Percentiles rank a stretch among this genome's conserved stretches.
Evolutionary conservation across 2,797 vertebrate species (phyloP).

Genomic region (Cyclopterus lumpus): DNA sequence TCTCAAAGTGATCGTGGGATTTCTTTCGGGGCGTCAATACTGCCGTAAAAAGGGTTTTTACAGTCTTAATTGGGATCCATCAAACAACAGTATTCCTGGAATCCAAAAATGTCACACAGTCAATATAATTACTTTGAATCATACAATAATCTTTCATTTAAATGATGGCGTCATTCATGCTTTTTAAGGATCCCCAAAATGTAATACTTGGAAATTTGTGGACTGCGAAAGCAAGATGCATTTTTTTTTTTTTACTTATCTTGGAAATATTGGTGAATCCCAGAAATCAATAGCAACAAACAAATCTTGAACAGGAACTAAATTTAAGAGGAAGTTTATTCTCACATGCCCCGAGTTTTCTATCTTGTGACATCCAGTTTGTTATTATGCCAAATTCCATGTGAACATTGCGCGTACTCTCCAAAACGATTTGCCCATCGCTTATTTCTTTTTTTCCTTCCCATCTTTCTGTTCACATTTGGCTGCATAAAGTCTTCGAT

Average conservation of each 20-base stretch:
- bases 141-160: not conserved
- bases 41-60: no score
- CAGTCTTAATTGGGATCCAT: not conserved
- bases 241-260: not conserved
- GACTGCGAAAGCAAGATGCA: not conserved
- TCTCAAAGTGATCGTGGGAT: no score
- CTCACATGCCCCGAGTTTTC: not conserved
- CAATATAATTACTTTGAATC: not conserved
- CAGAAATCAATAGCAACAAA: not conserved
- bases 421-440: not conserved
- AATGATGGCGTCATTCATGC: no score
- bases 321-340: not conserved
- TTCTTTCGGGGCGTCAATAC: not conserved
- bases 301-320: not conserved
- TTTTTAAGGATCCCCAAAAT: no score
- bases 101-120: not conserved
- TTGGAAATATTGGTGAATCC: not conserved
- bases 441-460: slow-evolving; percentile 2
- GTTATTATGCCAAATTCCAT: not conserved
- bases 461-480: slow-evolving; percentile 41
- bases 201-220: no score
- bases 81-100: not conserved
- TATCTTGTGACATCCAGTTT: slow-evolving; percentile 14
- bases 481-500: slow-evolving; percentile 34
- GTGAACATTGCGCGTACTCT: slow-evolving; percentile 28